Percentiles rank a stretch among this genome's conserved stretches.
Evolutionary conservation across 2,888 invertebrate genomes (phyloP).

Genomic region (Pristionchus arcanus): DNA sequence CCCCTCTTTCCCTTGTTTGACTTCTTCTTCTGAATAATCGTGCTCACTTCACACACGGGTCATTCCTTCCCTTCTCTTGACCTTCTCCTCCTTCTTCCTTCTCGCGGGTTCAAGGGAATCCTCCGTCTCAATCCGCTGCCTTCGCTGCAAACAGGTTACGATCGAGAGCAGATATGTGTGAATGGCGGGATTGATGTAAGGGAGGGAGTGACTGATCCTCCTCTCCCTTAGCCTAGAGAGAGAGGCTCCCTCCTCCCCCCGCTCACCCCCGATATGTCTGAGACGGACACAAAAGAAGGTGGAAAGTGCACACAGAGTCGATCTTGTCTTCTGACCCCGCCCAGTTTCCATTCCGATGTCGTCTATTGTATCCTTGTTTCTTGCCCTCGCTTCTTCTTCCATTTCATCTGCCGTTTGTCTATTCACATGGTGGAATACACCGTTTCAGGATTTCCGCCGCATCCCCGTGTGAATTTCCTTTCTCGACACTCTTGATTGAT

Average conservation of each 20-base stretch:
- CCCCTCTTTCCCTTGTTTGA: conserved; percentile 18
- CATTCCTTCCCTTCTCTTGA: not conserved
- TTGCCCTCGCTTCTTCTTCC: not conserved
- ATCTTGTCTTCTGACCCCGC: conserved; percentile 22
- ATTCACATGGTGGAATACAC: not conserved
- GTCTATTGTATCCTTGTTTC: conserved; percentile 11
- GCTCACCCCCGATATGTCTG: conserved; percentile 39
- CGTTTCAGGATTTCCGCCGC: too few relatives aligned
- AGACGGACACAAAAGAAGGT: conserved; percentile 29
- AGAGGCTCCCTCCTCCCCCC: not conserved
- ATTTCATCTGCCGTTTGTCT: not conserved
- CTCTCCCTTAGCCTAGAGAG: conserved; percentile 5
- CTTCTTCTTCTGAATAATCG: conserved; percentile 7
- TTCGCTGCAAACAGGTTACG: conserved; percentile 32
- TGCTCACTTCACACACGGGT: not conserved
- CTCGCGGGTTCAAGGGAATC: conserved; percentile 46
- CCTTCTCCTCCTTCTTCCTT: not conserved
- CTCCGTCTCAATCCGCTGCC: not conserved
- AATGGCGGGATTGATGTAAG: conserved; percentile 29
- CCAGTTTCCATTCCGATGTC: not conserved
- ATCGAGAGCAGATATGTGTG: conserved; percentile 50
- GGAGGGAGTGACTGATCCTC: conserved; percentile 39
- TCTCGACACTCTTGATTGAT: not conserved
- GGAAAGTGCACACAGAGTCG: conserved; percentile 38
- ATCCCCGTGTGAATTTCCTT: not conserved